Evolutionary conservation across 2,888 invertebrate species (phyloP), one percentile per base, ranked within the genome.

Genomic region (Drosophila incognita): DNA sequence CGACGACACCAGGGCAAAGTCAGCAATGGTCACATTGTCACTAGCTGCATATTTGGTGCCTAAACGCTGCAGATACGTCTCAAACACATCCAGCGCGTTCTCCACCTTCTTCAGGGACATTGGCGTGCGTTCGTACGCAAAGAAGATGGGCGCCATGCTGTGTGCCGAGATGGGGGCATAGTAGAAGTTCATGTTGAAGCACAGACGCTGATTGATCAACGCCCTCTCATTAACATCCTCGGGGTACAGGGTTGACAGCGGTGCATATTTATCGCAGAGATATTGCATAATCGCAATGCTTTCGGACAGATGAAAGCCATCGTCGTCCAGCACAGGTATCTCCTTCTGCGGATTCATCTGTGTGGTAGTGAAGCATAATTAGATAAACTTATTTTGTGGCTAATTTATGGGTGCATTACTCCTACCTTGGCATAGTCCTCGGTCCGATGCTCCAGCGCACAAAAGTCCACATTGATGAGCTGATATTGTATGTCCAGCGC

Each of bases 301-400:
- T 93, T 97, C 97, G 80, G 97, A 95, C 60, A 98, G 93, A 79
- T 94, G 94, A 90, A 97, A 96, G 29, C 97, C 97, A 84, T 96
- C 94, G 89, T 98, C 97, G 75, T 97, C 96, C 65, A 98, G 91
- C 2, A 96, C 95, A 1, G 97, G 96, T 87, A 96, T 96, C 92
- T 96, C 96, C 90, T 96, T 96, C 92, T 96, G 96, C 0, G 96
- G 96, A 92, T 96, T 96, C 93, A 96, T 94, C 96, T 96, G 59
- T 7, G 0, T 11, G 15, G 29, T 21, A 15, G 21, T 57, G 24
- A 57, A 2, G 38, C 4, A 4, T 6, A 29, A 33, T 61, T 35
- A 42, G 6, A 46, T 31, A 24, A 48, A 27, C 11, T 4, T 8
- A 15, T 29, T 46, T 18, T 15, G 8, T 21, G 24, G 0, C 7